phyloP scores from a whole-genome alignment of 2,888 invertebrate genomes.

The Drosophila eohydei region DNA sequence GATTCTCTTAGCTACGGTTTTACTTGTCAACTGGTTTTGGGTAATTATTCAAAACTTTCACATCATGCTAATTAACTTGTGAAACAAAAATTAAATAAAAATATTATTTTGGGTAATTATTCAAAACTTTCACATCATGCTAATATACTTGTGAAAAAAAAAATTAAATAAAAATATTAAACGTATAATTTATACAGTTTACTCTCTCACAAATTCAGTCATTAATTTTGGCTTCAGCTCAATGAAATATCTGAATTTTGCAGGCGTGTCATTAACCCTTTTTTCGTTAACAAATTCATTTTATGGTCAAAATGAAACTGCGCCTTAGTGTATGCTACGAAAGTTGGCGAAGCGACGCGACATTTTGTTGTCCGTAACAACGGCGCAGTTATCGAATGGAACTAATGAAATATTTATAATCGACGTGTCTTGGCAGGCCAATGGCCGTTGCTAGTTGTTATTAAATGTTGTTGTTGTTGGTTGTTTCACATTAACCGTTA shows the following conservation, averaged over 20 bases:
- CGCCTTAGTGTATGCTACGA: constrained; percentile 23
- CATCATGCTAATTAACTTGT: no score
- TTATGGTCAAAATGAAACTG: constrained; percentile 16
- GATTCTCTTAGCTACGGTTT: no score
- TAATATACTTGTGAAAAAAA: no score
- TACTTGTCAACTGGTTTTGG: no score
- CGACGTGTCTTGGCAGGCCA: constrained; percentile 45
- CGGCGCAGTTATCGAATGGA: constrained; percentile 56
- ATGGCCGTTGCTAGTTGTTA: constrained; percentile 33
- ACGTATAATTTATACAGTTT: no score
- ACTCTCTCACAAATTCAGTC: neutral
- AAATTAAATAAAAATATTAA: no score
- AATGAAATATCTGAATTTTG: neutral
- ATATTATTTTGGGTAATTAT: no score
- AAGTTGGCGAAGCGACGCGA: constrained; percentile 6
- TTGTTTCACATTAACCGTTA: constrained; percentile 27
- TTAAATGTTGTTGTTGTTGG: neutral
- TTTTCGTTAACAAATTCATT: neutral
- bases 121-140: no score
- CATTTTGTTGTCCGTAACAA: constrained; percentile 39
- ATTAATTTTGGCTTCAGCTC: neutral
- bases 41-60: no score
- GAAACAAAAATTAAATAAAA: no score
- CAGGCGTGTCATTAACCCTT: constrained; percentile 31
- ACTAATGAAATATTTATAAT: constrained; percentile 66